Percentiles rank a stretch among this genome's conserved stretches.
These are phyloP conservation scores for Bergia puertoricense DNA, from an alignment of 92 coral and sea anemone species.

Conservation along the genomic window DNA sequence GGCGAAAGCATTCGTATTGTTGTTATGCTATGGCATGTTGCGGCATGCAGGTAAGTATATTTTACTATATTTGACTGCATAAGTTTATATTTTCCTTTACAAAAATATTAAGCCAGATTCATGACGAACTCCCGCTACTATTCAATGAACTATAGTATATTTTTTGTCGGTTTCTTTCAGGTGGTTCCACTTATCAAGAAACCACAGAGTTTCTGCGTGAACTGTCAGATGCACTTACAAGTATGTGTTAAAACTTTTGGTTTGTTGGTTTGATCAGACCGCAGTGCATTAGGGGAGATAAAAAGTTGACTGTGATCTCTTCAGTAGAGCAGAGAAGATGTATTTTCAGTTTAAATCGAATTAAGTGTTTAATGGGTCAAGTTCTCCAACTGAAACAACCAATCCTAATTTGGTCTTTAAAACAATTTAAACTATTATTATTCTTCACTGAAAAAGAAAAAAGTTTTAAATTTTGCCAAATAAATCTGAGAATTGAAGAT, in stretches of 20 bases:
- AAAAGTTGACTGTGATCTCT: background rate
- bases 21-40: background rate
- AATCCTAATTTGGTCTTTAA: too few species aligned
- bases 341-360: background rate
- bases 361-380: background rate
- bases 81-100: background rate
- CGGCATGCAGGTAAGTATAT: background rate
- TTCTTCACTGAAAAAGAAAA: too few species aligned
- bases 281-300: background rate
- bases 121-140: background rate
- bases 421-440: too few species aligned
- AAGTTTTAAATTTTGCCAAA: too few species aligned
- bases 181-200: conserved; percentile 6
- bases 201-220: conserved; percentile 7
- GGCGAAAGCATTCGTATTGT: background rate
- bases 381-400: background rate
- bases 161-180: background rate
- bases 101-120: background rate
- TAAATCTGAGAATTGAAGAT: too few species aligned
- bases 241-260: background rate
- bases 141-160: background rate
- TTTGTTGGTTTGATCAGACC: background rate
- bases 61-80: background rate
- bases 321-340: background rate
- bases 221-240: conserved; percentile 25